Percentiles rank a stretch among this genome's conserved stretches.
Evolutionary conservation across 1,140 invertebrate genomes (phyloP).

Genomic region (Bombus impatiens): DNA sequence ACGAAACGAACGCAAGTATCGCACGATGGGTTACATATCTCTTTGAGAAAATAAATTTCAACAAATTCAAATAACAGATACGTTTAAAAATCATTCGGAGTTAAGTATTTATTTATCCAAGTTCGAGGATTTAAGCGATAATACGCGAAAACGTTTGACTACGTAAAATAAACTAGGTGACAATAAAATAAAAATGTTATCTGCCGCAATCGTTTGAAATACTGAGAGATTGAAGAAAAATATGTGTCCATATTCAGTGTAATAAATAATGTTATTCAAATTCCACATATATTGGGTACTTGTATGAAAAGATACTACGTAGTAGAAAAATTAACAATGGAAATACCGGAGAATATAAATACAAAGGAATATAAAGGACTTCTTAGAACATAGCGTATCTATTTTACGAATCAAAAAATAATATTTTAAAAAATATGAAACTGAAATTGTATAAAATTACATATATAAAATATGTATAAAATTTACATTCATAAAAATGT

Average conservation of each 20-base stretch:
- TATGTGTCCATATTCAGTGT: background rate
- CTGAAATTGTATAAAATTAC: too few species aligned
- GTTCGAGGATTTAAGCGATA: background rate
- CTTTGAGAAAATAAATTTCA: background rate
- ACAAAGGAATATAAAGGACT: background rate
- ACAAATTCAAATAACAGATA: background rate
- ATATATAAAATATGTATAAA: too few species aligned
- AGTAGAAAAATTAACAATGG: background rate
- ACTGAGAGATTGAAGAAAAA: background rate
- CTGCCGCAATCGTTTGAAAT: background rate
- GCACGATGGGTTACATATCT: background rate
- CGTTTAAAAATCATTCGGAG: background rate
- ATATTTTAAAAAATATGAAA: too few species aligned
- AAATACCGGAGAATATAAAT: background rate
- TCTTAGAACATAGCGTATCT: too few species aligned
- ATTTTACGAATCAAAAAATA: too few species aligned
- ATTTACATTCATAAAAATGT: too few species aligned
- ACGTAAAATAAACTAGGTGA: background rate
- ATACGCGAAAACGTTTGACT: background rate
- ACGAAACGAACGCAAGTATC: too few species aligned
- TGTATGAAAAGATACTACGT: background rate
- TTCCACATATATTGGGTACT: background rate
- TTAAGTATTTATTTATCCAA: background rate
- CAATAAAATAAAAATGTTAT: background rate
- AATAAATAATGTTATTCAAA: background rate